Conservation (phyloP, 2,888 invertebrate species). For the Isoperla grammatica region DNA sequence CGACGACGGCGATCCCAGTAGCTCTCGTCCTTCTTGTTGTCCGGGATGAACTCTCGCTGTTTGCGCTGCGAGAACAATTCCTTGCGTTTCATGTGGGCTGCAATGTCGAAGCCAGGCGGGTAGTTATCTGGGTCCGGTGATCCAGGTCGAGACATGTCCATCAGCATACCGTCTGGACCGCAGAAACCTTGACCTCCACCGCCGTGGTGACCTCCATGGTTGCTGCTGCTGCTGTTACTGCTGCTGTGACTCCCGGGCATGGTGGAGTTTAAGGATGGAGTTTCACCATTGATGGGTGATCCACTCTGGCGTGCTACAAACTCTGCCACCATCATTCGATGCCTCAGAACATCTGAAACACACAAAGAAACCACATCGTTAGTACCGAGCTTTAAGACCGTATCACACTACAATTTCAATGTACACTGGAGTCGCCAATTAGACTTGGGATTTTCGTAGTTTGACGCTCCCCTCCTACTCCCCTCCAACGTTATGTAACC, state of each 20-base stretch:
- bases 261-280: slow-evolving; percentile 51
- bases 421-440: too few species aligned
- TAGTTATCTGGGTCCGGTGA: slow-evolving; percentile 40
- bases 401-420: too few species aligned
- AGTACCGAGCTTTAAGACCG: slow-evolving; percentile 1
- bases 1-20: slow-evolving; percentile 95
- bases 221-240: slow-evolving; percentile 23
- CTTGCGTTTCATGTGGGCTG: slow-evolving; percentile 49
- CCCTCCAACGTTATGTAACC: too few species aligned
- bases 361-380: background rate
- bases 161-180: slow-evolving; percentile 8
- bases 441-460: too few species aligned
- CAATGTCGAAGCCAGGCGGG: slow-evolving; percentile 49
- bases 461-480: too few species aligned
- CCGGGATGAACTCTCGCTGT: slow-evolving; percentile 94
- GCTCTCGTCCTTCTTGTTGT: slow-evolving; percentile 92
- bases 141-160: slow-evolving; percentile 24
- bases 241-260: slow-evolving; percentile 28
- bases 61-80: slow-evolving; percentile 86
- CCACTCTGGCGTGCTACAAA: slow-evolving; percentile 69
- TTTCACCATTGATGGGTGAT: slow-evolving; percentile 63
- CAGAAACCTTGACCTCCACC: slow-evolving; percentile 10
- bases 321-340: slow-evolving; percentile 83
- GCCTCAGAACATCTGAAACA: slow-evolving; percentile 43
- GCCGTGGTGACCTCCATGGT: slow-evolving; percentile 3